Conservation (phyloP, 1,140 invertebrate species). For the Bombus consobrinus region DNA sequence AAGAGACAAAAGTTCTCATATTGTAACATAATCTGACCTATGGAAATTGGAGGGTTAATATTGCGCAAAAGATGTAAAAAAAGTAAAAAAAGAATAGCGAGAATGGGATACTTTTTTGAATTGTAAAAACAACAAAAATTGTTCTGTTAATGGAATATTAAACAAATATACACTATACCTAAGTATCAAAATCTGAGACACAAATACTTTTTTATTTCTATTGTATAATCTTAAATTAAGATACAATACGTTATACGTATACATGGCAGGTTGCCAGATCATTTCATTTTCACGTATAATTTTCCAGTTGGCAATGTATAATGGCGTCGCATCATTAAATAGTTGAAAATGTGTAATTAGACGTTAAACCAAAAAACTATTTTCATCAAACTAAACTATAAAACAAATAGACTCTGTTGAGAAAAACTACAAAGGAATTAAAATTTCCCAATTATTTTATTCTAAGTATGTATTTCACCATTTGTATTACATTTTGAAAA, state of each 20-base stretch:
- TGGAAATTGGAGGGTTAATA: neutral
- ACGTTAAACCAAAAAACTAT: neutral
- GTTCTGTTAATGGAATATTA: neutral
- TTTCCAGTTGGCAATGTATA: constrained; percentile 1
- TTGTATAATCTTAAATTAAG: neutral
- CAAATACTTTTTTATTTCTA: neutral
- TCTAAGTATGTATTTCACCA: neutral
- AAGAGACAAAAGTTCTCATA: neutral
- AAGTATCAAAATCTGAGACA: neutral
- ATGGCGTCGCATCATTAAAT: neutral
- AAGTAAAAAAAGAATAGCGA: neutral
- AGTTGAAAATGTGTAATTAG: neutral
- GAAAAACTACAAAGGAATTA: neutral
- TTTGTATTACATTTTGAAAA: neutral
- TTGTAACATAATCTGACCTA: neutral
- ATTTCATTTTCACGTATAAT: constrained; percentile 14
- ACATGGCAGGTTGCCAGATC: neutral
- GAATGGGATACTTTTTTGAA: neutral
- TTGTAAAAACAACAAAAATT: neutral
- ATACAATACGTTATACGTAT: neutral
- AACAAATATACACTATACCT: neutral
- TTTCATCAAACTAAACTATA: neutral
- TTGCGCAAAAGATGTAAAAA: neutral
- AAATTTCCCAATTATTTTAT: neutral
- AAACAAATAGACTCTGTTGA: neutral